These are phyloP conservation scores for Oncorhynchus kisutch DNA, from an alignment of 2,113 vertebrate species.

Conservation along the genomic window DNA sequence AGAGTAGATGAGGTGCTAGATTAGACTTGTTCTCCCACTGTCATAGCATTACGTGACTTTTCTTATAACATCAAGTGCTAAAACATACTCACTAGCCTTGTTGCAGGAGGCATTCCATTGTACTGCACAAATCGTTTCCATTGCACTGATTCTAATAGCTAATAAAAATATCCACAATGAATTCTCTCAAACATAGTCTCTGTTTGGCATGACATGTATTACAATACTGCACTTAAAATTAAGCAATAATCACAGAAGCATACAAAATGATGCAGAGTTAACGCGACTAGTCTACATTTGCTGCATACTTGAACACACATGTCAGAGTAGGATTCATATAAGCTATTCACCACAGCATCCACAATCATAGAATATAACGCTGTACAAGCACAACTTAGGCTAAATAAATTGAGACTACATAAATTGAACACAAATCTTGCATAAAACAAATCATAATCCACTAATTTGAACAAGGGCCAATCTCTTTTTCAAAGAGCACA, in stretches of 20 bases:
- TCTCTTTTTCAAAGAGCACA: not conserved
- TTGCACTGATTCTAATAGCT: not conserved
- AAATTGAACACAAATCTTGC: too few relatives aligned
- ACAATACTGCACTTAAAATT: conserved; percentile 3
- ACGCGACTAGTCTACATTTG: not conserved
- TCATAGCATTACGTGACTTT: not conserved
- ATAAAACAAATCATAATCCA: too few relatives aligned
- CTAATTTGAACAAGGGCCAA: not conserved
- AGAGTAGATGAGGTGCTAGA: not conserved
- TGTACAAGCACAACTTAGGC: not conserved
- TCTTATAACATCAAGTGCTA: not conserved
- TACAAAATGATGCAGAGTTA: not conserved
- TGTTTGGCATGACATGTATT: not conserved
- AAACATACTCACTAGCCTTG: not conserved
- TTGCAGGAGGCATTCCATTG: conserved; percentile 14
- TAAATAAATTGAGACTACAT: not conserved
- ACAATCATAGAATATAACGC: too few relatives aligned
- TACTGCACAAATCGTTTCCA: conserved; percentile 3
- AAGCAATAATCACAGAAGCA: conserved; percentile 10
- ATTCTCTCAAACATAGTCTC: not conserved
- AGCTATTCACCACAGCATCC: not conserved
- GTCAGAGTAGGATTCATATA: not conserved
- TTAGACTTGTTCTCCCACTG: not conserved
- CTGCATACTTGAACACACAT: not conserved
- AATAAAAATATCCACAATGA: too few relatives aligned